Base-by-base conservation (phyloP, 2,797 vertebrate species). In the Melanotaenia parkinsoni region DNA sequence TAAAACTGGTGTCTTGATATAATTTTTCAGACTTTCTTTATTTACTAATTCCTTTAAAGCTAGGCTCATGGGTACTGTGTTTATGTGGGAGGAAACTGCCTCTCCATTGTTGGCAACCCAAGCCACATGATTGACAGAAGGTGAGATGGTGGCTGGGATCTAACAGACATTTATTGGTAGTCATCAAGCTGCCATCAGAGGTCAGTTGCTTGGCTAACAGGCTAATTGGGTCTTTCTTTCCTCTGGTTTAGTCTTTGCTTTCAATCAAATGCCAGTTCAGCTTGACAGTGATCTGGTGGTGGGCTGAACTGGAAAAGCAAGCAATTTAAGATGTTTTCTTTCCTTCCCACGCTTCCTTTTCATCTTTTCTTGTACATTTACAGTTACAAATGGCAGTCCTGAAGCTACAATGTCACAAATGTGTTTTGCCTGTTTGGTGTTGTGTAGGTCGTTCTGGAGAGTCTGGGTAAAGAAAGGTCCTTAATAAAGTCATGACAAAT, bases 81-180 rank as follows among this genome's bases (percentile, higher is more conserved):
- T 62, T 38, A 14, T 40, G 13, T 47, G 24, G 70, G 72, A 66
- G 66, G 38, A 43, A 81, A 60, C 75, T 37, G 62, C 26, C 54
- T 61, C 69, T 77, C 54, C 18, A n/a, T 72, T 54, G 10, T n/a
- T 0, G 28, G 65, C 59, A 50, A 56, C 45, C 76, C 0, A 50
- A 37, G 64, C 72, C 33, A 2, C 4, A 33, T 76, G 81, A 89
- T 58, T 84, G 87, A 81, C 85, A 58, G 65, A 4, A 1, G 24
- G 53, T 6, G 67, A 5, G 33, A 63, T 58, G 28, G 69, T 1
- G 58, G 61, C 74, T 16, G 69, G 59, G 61, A 72, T 77, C 59
- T 73, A 82, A 73, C 82, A 58, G 80, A 85, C 83, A 50, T 87
- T 91, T 88, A 88, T 89, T 87, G 78, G 83, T 79, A 80, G 81